phyloP scores from a whole-genome alignment of 1,140 invertebrate genomes.

The Paraescarpia echinospica region DNA sequence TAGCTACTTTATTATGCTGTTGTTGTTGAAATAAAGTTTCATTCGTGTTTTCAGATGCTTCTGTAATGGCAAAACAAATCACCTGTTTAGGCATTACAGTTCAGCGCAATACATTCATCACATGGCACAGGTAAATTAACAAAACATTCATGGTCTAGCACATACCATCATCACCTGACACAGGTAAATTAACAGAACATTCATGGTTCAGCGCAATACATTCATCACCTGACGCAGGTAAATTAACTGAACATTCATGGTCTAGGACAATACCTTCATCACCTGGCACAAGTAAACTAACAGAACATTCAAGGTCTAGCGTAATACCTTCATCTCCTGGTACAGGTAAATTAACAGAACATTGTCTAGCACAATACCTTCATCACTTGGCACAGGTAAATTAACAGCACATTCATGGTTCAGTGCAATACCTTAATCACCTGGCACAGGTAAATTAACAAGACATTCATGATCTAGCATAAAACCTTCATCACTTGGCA shows the following conservation, averaged over 20 bases:
- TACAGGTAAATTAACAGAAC: conserved; percentile 70
- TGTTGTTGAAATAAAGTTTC: too few relatives aligned
- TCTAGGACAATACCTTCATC: conserved; percentile 83
- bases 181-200: conserved; percentile 65
- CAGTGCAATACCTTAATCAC: conserved; percentile 71
- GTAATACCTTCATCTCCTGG: conserved; percentile 65
- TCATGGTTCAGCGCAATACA: conserved; percentile 85
- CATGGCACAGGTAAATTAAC: conserved; percentile 62
- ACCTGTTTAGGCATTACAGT: conserved; percentile 57
- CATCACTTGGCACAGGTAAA: conserved; percentile 77
- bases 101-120: too few relatives aligned
- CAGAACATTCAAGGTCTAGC: conserved; percentile 87
- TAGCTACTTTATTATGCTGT: too few relatives aligned
- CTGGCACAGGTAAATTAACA: conserved; percentile 62
- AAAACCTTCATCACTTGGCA: conserved; percentile 89
- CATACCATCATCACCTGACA: conserved; percentile 88
- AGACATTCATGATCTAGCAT: conserved; percentile 87
- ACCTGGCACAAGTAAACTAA: conserved; percentile 74
- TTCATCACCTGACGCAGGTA: conserved; percentile 39
- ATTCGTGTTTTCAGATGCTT: conserved; percentile 31
- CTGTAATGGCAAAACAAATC: conserved; percentile 31
- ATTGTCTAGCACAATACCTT: conserved; percentile 87
- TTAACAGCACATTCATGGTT: conserved; percentile 73
- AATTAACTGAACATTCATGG: conserved; percentile 82
- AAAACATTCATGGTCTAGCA: conserved; percentile 87